A percentile compares a stretch with the other conserved stretches of the same genome.
Conservation (phyloP, 2,888 invertebrate species). For the Fragum sueziense region DNA sequence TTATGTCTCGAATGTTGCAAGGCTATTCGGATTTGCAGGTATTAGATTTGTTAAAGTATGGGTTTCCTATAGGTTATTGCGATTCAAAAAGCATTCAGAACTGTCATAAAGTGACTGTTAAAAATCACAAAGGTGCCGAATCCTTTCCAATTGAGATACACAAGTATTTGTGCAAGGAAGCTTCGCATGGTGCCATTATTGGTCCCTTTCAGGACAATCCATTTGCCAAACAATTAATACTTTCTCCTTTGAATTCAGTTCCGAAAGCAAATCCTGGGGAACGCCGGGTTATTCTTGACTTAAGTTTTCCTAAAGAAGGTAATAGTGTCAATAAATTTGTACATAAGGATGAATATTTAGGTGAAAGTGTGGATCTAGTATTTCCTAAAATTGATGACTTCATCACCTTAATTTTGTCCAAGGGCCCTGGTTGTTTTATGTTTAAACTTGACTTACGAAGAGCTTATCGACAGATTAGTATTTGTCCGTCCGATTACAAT, state of each 20-base stretch:
- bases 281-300: background rate
- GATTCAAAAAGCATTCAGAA: background rate
- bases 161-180: background rate
- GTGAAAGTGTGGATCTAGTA: background rate
- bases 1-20: background rate
- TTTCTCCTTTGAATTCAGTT: too few species aligned
- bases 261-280: background rate
- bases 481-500: constrained; percentile 2
- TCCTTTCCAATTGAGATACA: background rate
- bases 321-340: background rate
- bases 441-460: background rate
- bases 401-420: background rate
- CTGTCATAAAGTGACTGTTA: background rate
- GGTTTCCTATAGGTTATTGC: constrained; percentile 1
- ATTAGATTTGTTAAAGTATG: background rate
- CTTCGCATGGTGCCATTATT: background rate
- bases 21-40: background rate
- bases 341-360: background rate
- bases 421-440: background rate
- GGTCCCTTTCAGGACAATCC: background rate
- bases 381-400: too few species aligned
- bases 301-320: too few species aligned
- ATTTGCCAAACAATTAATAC: background rate
- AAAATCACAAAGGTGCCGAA: background rate
- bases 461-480: background rate